These are phyloP conservation scores for Whitmania pigra DNA, from an alignment of 1,140 invertebrate species.

Conservation along the genomic window DNA sequence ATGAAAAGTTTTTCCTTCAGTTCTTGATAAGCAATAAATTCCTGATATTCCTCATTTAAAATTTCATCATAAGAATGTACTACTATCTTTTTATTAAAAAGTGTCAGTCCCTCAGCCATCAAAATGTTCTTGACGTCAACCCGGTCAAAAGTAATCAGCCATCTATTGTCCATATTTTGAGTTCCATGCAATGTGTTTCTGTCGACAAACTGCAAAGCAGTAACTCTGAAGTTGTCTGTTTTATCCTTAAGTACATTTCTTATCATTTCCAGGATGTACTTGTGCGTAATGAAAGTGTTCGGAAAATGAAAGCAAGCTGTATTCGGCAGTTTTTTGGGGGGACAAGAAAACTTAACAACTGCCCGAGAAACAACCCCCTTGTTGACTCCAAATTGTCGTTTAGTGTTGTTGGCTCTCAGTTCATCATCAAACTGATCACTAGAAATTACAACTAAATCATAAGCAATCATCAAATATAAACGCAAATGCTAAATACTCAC, in stretches of 20 bases:
- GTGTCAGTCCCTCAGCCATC: slow-evolving; percentile 1
- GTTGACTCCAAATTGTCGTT: slow-evolving; percentile 18
- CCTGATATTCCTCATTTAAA: slow-evolving; percentile 17
- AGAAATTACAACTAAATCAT: too few species aligned
- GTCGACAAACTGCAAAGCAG: slow-evolving; percentile 17
- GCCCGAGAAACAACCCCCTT: slow-evolving; percentile 17
- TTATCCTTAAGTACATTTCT: background rate
- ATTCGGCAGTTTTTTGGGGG: slow-evolving; percentile 10
- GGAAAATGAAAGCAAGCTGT: slow-evolving; percentile 21
- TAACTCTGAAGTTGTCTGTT: background rate
- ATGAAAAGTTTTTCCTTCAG: slow-evolving; percentile 6
- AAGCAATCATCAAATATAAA: too few species aligned
- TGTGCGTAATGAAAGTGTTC: slow-evolving; percentile 20
- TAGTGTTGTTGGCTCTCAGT: background rate
- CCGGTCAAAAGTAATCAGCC: slow-evolving; percentile 20
- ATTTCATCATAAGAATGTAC: slow-evolving; percentile 22
- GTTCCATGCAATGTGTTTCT: slow-evolving; percentile 17
- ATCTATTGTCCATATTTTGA: slow-evolving; percentile 16
- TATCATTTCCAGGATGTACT: slow-evolving; percentile 21
- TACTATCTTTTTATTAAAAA: slow-evolving; percentile 18
- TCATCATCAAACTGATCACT: too few species aligned
- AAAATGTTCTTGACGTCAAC: slow-evolving; percentile 15
- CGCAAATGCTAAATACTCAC: too few species aligned
- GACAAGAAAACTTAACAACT: slow-evolving; percentile 15
- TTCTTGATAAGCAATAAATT: slow-evolving; percentile 9